Percentiles rank a stretch among this genome's conserved stretches.
phyloP scores from a whole-genome alignment of 2,888 invertebrate genomes.

The Pheosia gnoma region DNA sequence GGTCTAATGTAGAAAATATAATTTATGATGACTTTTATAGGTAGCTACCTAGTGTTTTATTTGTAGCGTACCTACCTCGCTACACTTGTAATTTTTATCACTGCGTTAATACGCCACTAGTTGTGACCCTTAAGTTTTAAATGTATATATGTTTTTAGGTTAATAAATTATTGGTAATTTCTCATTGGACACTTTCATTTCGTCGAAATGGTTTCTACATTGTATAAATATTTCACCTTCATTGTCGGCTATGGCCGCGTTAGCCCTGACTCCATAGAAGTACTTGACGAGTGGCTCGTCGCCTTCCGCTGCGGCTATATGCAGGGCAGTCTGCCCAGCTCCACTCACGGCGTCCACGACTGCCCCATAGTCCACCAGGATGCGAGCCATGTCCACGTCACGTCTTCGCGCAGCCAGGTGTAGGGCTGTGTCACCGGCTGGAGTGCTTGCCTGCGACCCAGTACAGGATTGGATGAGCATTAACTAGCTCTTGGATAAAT shows the following conservation, averaged over 20 bases:
- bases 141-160: no score
- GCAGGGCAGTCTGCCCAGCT: conserved; percentile 97
- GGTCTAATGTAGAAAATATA: conserved; percentile 83
- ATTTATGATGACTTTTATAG: no score
- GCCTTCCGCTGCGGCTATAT: conserved; percentile 97
- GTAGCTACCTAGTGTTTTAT: no score
- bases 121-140: no score
- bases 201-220: no score
- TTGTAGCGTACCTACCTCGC: no score
- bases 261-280: conserved; percentile 97
- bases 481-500: background rate
- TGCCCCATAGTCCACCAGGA: conserved; percentile 96
- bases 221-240: conserved; percentile 84
- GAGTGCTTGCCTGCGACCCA: conserved; percentile 86
- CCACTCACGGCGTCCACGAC: conserved; percentile 96
- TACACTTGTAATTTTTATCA: no score
- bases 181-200: no score
- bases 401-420: conserved; percentile 97
- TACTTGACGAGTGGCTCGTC: conserved; percentile 97
- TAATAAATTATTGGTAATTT: no score
- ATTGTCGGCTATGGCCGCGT: conserved; percentile 96
- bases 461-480: conserved; percentile 15
- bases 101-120: no score
- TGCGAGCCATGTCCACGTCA: conserved; percentile 96
- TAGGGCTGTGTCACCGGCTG: conserved; percentile 96